These are phyloP conservation scores for Anastrepha ludens DNA, from an alignment of 1,140 invertebrate species.

Conservation along the genomic window DNA sequence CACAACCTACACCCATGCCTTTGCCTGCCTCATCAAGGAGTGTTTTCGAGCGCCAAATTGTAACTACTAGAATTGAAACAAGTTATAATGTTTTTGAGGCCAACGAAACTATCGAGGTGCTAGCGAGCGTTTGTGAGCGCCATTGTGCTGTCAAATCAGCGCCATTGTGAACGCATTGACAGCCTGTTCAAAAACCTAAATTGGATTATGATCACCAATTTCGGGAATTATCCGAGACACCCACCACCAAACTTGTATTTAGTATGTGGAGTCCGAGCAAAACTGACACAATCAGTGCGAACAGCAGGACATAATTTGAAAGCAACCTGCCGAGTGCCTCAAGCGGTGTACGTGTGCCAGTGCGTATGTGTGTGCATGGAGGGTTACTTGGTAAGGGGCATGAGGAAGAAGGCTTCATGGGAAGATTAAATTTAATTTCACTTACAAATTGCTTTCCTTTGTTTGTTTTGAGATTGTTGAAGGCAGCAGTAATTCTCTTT, in stretches of 20 bases:
- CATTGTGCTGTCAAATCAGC: conserved; percentile 40
- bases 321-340: background rate
- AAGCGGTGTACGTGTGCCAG: background rate
- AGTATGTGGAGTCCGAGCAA: background rate
- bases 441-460: conserved; percentile 39
- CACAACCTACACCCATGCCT: background rate
- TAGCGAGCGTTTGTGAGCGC: background rate
- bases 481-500: conserved; percentile 20
- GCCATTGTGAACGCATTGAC: conserved; percentile 38
- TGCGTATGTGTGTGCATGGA: no score
- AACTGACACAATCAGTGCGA: conserved; percentile 22
- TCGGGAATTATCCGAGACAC: background rate
- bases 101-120: background rate
- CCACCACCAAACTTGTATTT: background rate
- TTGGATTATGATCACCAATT: conserved; percentile 53
- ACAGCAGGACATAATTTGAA: conserved; percentile 38
- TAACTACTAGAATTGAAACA: background rate
- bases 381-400: no score
- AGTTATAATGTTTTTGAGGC: background rate
- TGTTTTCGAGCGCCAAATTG: no score
- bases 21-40: no score
- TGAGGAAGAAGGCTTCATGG: no score
- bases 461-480: conserved; percentile 15
- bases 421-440: conserved; percentile 42
- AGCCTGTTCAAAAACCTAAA: conserved; percentile 47